Percentiles rank a stretch among this genome's conserved stretches.
These are phyloP conservation scores for Neofelis nebulosa DNA, from an alignment of 2,113 vertebrate genomes.

Conservation along the genomic window DNA sequence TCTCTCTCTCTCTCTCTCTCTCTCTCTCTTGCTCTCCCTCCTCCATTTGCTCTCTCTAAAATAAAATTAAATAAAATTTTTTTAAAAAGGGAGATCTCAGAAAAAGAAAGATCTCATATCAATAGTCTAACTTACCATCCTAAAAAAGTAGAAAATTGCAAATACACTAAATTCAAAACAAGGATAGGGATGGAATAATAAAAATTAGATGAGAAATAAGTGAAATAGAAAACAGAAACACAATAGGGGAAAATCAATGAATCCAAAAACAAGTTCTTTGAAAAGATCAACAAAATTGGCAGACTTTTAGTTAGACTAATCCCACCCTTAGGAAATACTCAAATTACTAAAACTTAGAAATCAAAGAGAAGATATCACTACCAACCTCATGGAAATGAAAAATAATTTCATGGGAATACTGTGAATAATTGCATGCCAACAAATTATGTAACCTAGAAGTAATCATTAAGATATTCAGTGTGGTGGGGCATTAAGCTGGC, in stretches of 20 bases:
- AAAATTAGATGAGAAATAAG: neutral
- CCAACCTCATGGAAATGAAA: neutral
- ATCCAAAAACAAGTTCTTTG: neutral
- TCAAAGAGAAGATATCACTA: neutral
- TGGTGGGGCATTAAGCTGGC: neutral
- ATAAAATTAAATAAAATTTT: too few relatives aligned
- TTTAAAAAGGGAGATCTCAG: too few relatives aligned
- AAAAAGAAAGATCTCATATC: neutral
- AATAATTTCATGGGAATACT: neutral
- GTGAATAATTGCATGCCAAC: neutral
- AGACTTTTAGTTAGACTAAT: neutral
- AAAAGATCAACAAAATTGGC: neutral
- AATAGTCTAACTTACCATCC: neutral
- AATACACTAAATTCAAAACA: neutral
- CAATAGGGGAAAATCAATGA: neutral
- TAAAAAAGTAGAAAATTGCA: neutral
- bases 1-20: too few relatives aligned
- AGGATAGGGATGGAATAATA: neutral
- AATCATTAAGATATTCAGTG: neutral
- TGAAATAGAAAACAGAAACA: neutral
- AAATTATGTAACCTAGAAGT: neutral
- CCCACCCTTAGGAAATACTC: neutral
- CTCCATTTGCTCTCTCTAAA: too few relatives aligned
- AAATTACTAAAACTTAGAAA: conserved; percentile 6
- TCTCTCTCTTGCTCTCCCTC: too few relatives aligned